A percentile compares a stretch with the other conserved stretches of the same genome.
Evolutionary conservation across 2,888 invertebrate genomes (phyloP).

Genomic region (Noctua fimbriata): DNA sequence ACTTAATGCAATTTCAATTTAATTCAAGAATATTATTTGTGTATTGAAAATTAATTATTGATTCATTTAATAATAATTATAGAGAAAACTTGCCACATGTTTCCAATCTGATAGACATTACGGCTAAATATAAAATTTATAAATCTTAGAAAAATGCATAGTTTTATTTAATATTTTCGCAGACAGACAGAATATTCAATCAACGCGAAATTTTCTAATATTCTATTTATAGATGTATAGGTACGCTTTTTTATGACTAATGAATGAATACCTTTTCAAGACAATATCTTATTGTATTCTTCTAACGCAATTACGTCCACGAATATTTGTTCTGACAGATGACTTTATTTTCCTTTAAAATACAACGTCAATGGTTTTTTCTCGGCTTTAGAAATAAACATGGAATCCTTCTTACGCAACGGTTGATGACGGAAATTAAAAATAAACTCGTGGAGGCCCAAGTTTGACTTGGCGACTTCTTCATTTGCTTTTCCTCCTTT

Average conservation of each 20-base stretch:
- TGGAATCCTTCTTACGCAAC: conserved; percentile 19
- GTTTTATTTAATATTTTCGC: not conserved
- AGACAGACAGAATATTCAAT: too few species aligned
- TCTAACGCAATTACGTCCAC: conserved; percentile 3
- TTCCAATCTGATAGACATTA: not conserved
- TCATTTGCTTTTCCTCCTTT: conserved; percentile 71
- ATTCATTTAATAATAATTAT: not conserved
- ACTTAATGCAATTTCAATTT: conserved; percentile 19
- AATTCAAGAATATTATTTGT: not conserved
- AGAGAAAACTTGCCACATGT: not conserved
- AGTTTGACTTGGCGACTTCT: conserved; percentile 62
- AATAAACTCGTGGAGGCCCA: conserved; percentile 50
- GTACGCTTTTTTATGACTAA: not conserved
- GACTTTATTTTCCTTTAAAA: conserved; percentile 20
- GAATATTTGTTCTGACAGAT: not conserved
- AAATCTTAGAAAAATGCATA: not conserved
- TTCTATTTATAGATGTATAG: not conserved
- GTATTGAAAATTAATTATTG: not conserved
- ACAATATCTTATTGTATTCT: not conserved
- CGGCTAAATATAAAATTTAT: conserved; percentile 8
- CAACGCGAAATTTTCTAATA: not conserved
- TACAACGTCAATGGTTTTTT: not conserved
- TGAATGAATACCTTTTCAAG: not conserved
- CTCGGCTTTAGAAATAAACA: conserved; percentile 33
- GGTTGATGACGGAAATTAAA: conserved; percentile 63